Percentiles rank a stretch among this genome's conserved stretches.
phyloP scores from a whole-genome alignment of 92 coral and sea anemone species.

The Isaurus tuberculatus region DNA sequence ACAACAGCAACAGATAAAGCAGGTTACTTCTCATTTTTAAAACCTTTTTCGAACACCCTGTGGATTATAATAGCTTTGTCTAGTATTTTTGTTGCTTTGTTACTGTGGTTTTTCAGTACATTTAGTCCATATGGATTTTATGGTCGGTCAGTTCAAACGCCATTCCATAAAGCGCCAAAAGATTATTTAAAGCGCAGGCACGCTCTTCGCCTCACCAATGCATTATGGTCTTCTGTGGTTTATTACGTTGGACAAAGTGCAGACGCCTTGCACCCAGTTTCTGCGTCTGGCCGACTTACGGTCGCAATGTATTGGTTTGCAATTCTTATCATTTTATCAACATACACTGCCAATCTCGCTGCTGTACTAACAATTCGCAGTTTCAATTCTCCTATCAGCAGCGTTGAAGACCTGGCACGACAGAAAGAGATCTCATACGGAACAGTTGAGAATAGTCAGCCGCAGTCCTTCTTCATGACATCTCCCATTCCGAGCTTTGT shows the following conservation, averaged over 20 bases:
- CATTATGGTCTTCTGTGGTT: conserved; percentile 77
- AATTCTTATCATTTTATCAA: conserved; percentile 72
- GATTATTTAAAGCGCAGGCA: conserved; percentile 73
- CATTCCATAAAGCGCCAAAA: conserved; percentile 67
- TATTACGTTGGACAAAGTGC: conserved; percentile 90
- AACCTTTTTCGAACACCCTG: conserved; percentile 74
- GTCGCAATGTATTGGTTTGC: conserved; percentile 95
- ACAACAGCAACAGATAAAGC: conserved; percentile 49
- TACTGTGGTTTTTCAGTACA: conserved; percentile 85
- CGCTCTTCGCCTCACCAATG: conserved; percentile 69
- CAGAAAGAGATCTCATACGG: conserved; percentile 83
- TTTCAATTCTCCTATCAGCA: conserved; percentile 69
- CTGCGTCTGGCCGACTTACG: conserved; percentile 82
- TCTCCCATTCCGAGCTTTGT: conserved; percentile 76
- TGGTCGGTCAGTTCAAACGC: conserved; percentile 84
- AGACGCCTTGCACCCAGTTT: conserved; percentile 80
- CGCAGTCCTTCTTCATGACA: conserved; percentile 75
- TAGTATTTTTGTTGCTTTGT: conserved; percentile 69
- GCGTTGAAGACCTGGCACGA: conserved; percentile 81
- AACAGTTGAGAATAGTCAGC: conserved; percentile 84
- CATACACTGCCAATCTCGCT: conserved; percentile 92
- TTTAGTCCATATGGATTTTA: conserved; percentile 93
- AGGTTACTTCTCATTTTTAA: conserved; percentile 70
- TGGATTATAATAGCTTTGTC: conserved; percentile 77
- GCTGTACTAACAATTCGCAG: conserved; percentile 83